Base-by-base conservation (phyloP, 35 echinoderm and acorn worm genomes). In the Ptychodera flava region DNA sequence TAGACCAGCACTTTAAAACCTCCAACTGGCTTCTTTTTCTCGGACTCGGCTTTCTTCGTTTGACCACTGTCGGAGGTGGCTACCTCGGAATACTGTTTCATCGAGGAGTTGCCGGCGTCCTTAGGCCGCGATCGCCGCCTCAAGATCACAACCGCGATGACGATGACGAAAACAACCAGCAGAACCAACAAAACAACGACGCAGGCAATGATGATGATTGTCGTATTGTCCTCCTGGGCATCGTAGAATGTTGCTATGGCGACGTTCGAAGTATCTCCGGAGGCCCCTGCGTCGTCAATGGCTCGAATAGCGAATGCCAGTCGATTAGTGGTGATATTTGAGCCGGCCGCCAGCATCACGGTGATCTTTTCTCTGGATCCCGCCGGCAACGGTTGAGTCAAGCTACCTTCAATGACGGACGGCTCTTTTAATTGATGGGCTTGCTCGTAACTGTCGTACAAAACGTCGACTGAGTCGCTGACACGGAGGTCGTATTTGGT, bases 261-360 rank as follows among this genome's bases (percentile, higher is more conserved):
- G 32, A 90, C 78, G 33, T 90, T 90, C 14, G 88, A 90, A 28
- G 83, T 15, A 36, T 84, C 88, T 33, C 88, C 88, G 0, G 15
- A 10, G 34, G 84, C 85, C 33, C 77, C 88, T 6, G 31, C 82
- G 31, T 84, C 88, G 34, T 90, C 88, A 0, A 28, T n/a, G 22
- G 88, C 88, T 16, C 45, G 27, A 33, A 90, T 90, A 36, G 81
- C 88, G 36, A 90, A 90, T 12, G 83, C 82, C 33, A 84, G 83
- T 64, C 45, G 45, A 64, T 64, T 64, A 22, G 45, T 64, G 0
- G 79, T 78, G 0, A 83, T 81, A 0, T 83, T 89, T 34, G 45
- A 36, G 0, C 88, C 88, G 16, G 53, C 0, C n/a, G 38, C 52
- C 0, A 81, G 81, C 1, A 84, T 37, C 78, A 90, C 32, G 33